These are phyloP conservation scores for Leptopilina drosophilae DNA, from an alignment of 2,888 invertebrate genomes.

Conservation along the genomic window DNA sequence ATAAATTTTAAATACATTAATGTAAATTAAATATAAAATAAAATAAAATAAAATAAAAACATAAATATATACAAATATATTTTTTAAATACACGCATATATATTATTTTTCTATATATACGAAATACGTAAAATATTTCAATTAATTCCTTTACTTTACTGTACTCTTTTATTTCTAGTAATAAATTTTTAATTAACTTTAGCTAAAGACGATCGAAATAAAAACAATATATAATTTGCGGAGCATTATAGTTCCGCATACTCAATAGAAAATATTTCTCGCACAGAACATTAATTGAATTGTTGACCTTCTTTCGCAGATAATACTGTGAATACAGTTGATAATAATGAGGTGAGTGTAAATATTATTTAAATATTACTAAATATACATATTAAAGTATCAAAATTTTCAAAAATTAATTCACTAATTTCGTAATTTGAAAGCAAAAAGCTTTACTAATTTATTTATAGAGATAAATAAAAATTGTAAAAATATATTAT, in stretches of 20 bases:
- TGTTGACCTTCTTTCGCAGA: slow-evolving; percentile 14
- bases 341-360: not conserved
- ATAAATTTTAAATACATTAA: not conserved
- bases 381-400: not conserved
- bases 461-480: no score
- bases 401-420: no score
- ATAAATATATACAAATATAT: no score
- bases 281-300: slow-evolving; percentile 1
- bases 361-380: not conserved
- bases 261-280: slow-evolving; percentile 17
- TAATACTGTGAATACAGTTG: not conserved
- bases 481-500: no score
- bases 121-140: not conserved
- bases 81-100: no score
- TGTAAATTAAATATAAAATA: not conserved
- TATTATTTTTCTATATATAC: not conserved
- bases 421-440: no score
- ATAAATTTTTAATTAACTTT: not conserved
- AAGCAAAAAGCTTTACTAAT: no score
- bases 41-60: no score
- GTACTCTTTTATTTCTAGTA: not conserved
- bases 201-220: not conserved
- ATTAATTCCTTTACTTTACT: slow-evolving; percentile 3
- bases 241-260: slow-evolving; percentile 2
- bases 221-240: slow-evolving; percentile 9